phyloP scores from a whole-genome alignment of 2,113 vertebrate genomes.

The Micromys minutus region DNA sequence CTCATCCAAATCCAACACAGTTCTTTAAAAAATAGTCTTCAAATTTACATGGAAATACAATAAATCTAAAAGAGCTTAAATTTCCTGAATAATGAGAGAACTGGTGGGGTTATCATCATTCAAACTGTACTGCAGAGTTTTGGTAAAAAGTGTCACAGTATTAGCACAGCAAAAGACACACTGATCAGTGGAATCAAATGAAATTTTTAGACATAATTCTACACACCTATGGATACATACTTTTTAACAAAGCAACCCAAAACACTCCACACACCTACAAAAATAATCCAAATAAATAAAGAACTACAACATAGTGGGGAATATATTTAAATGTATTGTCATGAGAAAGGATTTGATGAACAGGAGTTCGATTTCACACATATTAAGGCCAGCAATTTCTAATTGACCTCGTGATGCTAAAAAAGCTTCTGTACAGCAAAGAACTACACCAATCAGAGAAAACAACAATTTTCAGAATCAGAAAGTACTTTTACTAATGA shows the following conservation, averaged over 20 bases:
- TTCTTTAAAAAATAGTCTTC: background rate
- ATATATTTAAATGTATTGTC: background rate
- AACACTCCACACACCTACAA: too few relatives aligned
- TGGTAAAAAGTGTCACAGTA: background rate
- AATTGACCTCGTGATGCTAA: background rate
- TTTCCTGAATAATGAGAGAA: background rate
- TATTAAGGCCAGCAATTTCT: background rate
- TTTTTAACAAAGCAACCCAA: background rate
- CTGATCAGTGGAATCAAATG: background rate
- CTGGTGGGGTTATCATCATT: background rate
- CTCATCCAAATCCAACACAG: background rate
- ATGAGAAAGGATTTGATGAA: background rate
- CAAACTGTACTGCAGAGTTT: background rate
- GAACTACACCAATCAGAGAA: background rate
- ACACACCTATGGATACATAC: background rate
- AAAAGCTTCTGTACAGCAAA: background rate
- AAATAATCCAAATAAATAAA: background rate
- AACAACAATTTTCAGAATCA: background rate
- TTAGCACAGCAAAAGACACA: too few relatives aligned
- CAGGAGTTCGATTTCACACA: background rate
- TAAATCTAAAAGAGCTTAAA: background rate
- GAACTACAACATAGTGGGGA: background rate
- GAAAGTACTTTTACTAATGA: background rate
- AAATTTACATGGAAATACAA: background rate
- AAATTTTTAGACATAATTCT: background rate